Conservation (phyloP, 2,113 vertebrate species). For the Oryzias melastigma region DNA sequence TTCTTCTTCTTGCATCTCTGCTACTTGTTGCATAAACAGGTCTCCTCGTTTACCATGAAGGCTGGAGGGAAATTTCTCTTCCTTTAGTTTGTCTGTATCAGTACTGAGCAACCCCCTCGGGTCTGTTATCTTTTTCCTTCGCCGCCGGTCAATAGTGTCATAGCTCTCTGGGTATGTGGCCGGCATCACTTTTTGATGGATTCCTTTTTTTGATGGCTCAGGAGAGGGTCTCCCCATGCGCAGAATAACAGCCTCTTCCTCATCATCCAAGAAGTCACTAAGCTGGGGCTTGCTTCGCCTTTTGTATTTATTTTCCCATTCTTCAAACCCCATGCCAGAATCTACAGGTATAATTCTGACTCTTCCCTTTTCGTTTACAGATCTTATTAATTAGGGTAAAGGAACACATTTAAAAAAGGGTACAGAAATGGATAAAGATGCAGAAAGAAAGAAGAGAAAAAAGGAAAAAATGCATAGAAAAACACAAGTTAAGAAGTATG, state of each 20-base stretch:
- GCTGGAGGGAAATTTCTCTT: constrained; percentile 53
- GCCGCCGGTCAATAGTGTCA: constrained; percentile 84
- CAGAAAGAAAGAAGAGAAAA: constrained; percentile 44
- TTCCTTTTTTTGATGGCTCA: constrained; percentile 46
- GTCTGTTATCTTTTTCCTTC: constrained; percentile 79
- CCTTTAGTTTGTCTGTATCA: constrained; percentile 30
- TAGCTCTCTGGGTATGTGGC: constrained; percentile 84
- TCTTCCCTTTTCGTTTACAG: constrained; percentile 82
- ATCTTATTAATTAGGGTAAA: constrained; percentile 68
- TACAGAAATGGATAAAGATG: constrained; percentile 44
- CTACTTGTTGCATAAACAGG: constrained; percentile 65
- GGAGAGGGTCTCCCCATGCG: constrained; percentile 50
- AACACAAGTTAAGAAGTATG: constrained; percentile 43
- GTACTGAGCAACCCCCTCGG: constrained; percentile 38
- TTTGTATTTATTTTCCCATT: constrained; percentile 82
- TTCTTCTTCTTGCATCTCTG: constrained; percentile 72
- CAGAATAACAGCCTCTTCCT: constrained; percentile 46
- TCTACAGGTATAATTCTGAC: constrained; percentile 88
- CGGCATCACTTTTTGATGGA: constrained; percentile 46
- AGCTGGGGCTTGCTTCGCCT: constrained; percentile 74
- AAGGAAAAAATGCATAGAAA: constrained; percentile 49
- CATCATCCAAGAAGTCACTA: constrained; percentile 80
- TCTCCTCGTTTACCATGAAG: constrained; percentile 69
- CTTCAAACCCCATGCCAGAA: constrained; percentile 82
- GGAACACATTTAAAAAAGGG: constrained; percentile 33